Percentiles rank a stretch among this genome's conserved stretches.
Evolutionary conservation across 53 echinoderm and acorn worm species (phyloP).

Genomic region (Luidia sarsii): DNA sequence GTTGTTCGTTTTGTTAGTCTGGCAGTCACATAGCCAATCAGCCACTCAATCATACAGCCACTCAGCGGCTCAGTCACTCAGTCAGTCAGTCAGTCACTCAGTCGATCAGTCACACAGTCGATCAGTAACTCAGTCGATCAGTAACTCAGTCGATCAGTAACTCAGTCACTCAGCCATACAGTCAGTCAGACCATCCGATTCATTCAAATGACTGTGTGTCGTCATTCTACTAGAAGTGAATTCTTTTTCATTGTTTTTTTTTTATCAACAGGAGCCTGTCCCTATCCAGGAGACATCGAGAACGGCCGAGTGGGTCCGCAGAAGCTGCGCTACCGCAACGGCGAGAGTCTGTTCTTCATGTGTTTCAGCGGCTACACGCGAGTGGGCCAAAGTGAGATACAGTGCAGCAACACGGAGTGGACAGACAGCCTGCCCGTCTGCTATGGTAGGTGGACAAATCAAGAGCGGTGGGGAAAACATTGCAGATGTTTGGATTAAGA

Average conservation of each 20-base stretch:
- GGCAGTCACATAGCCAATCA: no score
- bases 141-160: no score
- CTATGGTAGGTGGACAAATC: slow-evolving; percentile 61
- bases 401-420: slow-evolving; percentile 58
- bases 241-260: background rate
- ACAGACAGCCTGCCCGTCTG: slow-evolving; percentile 53
- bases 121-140: no score
- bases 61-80: no score
- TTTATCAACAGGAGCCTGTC: slow-evolving; percentile 27
- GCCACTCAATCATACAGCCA: no score
- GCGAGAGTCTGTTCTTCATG: slow-evolving; percentile 51
- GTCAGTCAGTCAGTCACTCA: no score
- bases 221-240: background rate
- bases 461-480: no score
- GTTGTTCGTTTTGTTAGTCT: no score
- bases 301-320: slow-evolving; percentile 59
- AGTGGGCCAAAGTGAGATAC: slow-evolving; percentile 51
- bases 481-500: no score
- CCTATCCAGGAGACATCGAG: slow-evolving; percentile 29
- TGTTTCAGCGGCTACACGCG: slow-evolving; percentile 68
- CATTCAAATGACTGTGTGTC: background rate
- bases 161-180: no score
- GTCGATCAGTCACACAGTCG: no score
- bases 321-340: slow-evolving; percentile 58
- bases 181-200: no score